A percentile compares a stretch with the other conserved stretches of the same genome.
Evolutionary conservation across 2,797 vertebrate genomes (phyloP).

Genomic region (Poecilia velifera): DNA sequence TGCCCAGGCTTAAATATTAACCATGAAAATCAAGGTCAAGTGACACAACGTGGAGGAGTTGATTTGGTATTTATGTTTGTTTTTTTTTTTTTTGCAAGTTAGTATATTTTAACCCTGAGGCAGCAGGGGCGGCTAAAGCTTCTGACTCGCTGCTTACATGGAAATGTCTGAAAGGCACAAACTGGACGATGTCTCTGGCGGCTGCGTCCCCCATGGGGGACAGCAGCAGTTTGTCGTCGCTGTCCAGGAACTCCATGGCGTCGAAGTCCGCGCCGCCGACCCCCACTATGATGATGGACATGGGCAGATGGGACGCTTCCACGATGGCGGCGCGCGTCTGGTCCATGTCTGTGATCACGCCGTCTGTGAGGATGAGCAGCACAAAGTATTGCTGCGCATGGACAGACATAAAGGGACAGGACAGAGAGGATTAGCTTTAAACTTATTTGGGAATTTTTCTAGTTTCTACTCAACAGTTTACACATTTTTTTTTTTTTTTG

Average conservation of each 20-base stretch:
- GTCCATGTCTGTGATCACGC: slow-evolving; percentile 96
- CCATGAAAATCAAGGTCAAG: background rate
- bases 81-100: background rate
- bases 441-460: background rate
- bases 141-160: slow-evolving; percentile 35
- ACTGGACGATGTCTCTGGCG: slow-evolving; percentile 95
- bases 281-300: slow-evolving; percentile 96
- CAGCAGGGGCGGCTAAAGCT: background rate
- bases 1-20: background rate
- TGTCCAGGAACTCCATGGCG: slow-evolving; percentile 96
- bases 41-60: background rate
- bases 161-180: slow-evolving; percentile 94
- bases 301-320: slow-evolving; percentile 90
- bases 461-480: background rate
- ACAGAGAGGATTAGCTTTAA: background rate
- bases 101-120: background rate
- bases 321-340: slow-evolving; percentile 90
- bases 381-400: slow-evolving; percentile 90
- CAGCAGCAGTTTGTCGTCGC: slow-evolving; percentile 85
- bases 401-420: background rate
- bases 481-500: background rate
- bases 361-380: slow-evolving; percentile 95
- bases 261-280: slow-evolving; percentile 92
- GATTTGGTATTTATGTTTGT: background rate
- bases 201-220: slow-evolving; percentile 83